phyloP scores from a whole-genome alignment of 2,113 vertebrate species.

The Todiramphus chloris region DNA sequence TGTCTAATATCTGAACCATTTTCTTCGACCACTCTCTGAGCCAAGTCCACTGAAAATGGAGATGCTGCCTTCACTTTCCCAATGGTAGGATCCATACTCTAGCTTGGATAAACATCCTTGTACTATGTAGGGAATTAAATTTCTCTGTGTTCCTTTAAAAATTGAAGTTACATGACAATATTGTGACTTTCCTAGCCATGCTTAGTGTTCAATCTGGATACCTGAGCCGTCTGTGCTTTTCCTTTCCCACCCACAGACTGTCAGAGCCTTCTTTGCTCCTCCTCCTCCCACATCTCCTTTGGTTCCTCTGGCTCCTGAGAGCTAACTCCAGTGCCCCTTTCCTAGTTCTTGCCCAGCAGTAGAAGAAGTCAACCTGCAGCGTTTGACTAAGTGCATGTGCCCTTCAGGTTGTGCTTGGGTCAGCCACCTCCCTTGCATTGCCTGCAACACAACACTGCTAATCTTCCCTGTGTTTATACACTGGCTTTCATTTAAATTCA shows the following conservation, averaged over 20 bases:
- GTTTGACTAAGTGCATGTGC: not conserved
- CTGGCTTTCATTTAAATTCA: not conserved
- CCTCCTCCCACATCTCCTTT: not conserved
- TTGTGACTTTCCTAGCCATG: fast-evolving
- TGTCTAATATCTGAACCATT: not conserved
- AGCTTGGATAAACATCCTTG: not conserved
- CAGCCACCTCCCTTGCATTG: not conserved
- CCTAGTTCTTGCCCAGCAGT: not conserved
- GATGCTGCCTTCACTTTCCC: not conserved
- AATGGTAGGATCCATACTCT: not conserved
- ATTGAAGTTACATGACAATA: not conserved
- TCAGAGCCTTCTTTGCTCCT: not conserved
- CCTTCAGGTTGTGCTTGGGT: not conserved
- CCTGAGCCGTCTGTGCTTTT: not conserved
- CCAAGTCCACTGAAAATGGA: not conserved
- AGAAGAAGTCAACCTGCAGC: not conserved
- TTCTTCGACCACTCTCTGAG: not conserved
- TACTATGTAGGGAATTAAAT: not conserved
- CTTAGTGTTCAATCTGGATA: not conserved
- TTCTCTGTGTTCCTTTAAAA: not conserved
- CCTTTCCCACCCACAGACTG: not conserved
- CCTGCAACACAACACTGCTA: not conserved
- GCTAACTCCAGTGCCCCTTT: not conserved
- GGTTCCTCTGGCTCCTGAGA: not conserved
- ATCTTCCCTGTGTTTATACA: not conserved